Evolutionary conservation across 2,888 invertebrate species (phyloP).

Genomic region (Selenia dentaria): DNA sequence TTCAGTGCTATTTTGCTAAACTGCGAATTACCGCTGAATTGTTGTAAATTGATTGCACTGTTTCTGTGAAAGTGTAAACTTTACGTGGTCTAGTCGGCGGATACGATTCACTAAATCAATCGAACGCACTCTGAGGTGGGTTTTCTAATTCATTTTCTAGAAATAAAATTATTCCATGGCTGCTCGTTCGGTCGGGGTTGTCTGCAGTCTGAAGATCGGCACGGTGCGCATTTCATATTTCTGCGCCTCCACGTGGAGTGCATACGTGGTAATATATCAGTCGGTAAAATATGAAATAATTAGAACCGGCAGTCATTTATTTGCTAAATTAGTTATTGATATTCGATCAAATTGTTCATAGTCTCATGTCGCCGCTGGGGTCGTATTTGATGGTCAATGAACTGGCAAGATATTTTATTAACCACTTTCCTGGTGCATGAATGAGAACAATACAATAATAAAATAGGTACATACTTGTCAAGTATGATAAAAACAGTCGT

Average conservation of each 20-base stretch:
- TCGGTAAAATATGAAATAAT: no score
- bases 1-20: slow-evolving; percentile 48
- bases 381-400: no score
- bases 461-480: no score
- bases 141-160: slow-evolving; percentile 47
- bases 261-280: slow-evolving; percentile 46
- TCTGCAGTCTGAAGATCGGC: slow-evolving; percentile 7
- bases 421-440: no score
- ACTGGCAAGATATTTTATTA: no score
- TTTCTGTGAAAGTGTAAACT: slow-evolving; percentile 66
- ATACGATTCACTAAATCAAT: slow-evolving; percentile 57
- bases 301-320: no score
- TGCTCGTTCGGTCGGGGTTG: slow-evolving; percentile 7
- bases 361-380: no score
- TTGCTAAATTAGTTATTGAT: no score
- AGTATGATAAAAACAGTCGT: no score
- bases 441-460: no score
- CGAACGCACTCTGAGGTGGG: slow-evolving; percentile 71
- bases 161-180: slow-evolving; percentile 45
- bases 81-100: slow-evolving; percentile 52
- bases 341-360: no score
- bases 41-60: slow-evolving; percentile 50
- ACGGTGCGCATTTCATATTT: slow-evolving; percentile 38
- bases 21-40: slow-evolving; percentile 42
- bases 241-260: slow-evolving; percentile 55